These are phyloP conservation scores for Pitta sordida DNA, from an alignment of 2,113 vertebrate genomes.

Conservation along the genomic window DNA sequence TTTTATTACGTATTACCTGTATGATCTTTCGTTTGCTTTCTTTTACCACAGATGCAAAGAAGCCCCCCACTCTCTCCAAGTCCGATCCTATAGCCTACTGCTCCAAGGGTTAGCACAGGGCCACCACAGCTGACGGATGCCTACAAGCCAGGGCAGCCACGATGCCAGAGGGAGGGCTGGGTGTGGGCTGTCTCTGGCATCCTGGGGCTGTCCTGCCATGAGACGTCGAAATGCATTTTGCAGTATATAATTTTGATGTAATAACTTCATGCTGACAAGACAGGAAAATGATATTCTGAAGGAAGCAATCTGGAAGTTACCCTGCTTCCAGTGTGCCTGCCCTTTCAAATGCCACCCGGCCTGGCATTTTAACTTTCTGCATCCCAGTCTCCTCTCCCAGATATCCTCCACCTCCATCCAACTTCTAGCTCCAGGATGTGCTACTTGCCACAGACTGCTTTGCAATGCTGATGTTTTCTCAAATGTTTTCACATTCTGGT, in stretches of 20 bases:
- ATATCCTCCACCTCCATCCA: background rate
- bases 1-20: background rate
- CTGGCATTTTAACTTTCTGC: background rate
- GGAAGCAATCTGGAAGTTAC: background rate
- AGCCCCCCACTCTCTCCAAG: accelerated
- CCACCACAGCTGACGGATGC: accelerated
- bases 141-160: background rate
- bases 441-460: background rate
- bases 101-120: too few relatives aligned
- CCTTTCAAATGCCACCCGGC: background rate
- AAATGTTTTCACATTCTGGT: background rate
- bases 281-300: background rate
- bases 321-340: background rate
- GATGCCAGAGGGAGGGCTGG: accelerated
- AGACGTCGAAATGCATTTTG: background rate
- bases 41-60: background rate
- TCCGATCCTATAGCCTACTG: accelerated
- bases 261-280: background rate
- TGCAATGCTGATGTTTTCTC: background rate
- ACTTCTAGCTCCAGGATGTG: background rate
- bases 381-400: background rate
- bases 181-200: accelerated
- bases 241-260: background rate
- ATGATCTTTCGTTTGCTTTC: background rate
- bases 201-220: accelerated